Evolutionary conservation across 2,113 vertebrate species (phyloP), one percentile per base, ranked within the genome.

Genomic region (Chlamydotis undulata): DNA sequence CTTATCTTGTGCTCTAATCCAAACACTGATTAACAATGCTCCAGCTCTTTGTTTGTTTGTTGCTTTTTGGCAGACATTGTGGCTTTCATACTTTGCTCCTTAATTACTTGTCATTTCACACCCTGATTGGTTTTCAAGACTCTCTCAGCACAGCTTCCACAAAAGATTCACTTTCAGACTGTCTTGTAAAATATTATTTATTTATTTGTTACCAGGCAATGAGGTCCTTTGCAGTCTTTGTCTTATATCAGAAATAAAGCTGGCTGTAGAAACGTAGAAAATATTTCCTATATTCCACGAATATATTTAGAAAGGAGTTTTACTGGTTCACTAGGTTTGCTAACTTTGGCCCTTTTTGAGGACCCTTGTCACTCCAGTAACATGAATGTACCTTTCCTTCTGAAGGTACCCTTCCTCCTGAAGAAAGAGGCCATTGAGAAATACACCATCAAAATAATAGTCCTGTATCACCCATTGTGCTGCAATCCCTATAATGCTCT

Each of bases 41-140:
- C 68, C 52, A n/a, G 59, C 45, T 93, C 94, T 93, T 94, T 96
- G 59, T 91, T 94, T 96, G 53, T 83, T 94, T 94, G 56, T 55
- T 93, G 29, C 43, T 83, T 77, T 88, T 75, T 93, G 71, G 70
- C 87, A 96, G 89, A 64, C 67, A 90, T 59, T 47, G 50, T 64
- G 71, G 56, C 87, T 93, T 95, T 91, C 67, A 41, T 56, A 83
- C 70, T 68, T 91, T 93, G 56, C 41, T 94, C 79, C 67, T 91
- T 97, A 97, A 97, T 97, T 97, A 83, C 94, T 93, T 95, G 93
- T 83, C 87, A 86, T 94, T 94, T 83, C 82, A 85, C 35, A 10
- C 33, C 43, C 52, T 74, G 75, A 86, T 86, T 94, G 41, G 37
- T 88, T 97, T 94, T 75, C 78, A 49, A 81, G 84, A 53, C 52